These are phyloP conservation scores for Pampus argenteus DNA, from an alignment of 2,797 vertebrate genomes.

Conservation along the genomic window DNA sequence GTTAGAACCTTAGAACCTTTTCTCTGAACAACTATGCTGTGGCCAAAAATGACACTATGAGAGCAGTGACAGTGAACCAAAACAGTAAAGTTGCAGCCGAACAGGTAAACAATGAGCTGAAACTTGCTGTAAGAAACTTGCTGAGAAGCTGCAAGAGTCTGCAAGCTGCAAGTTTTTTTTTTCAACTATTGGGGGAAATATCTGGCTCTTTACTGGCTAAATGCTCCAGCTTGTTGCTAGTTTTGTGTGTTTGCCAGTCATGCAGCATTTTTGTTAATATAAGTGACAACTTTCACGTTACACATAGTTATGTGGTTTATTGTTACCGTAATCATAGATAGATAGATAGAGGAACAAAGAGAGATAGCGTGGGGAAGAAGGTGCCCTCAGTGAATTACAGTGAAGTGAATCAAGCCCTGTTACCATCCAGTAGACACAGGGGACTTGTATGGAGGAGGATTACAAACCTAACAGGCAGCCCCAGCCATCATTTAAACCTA, in stretches of 20 bases:
- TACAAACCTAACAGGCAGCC: slow-evolving; percentile 48
- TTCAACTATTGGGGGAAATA: too few species aligned
- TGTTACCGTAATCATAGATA: not conserved
- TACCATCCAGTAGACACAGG: slow-evolving; percentile 51
- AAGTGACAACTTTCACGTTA: too few species aligned
- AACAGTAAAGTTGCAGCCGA: not conserved
- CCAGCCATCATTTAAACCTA: slow-evolving; percentile 55
- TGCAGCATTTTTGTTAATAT: too few species aligned
- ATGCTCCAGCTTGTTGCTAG: too few species aligned
- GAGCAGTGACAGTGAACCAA: not conserved
- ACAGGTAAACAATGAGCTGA: too few species aligned
- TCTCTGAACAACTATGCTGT: not conserved
- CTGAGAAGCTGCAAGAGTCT: too few species aligned
- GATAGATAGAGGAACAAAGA: slow-evolving; percentile 2
- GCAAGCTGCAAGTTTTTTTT: too few species aligned
- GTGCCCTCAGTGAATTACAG: slow-evolving; percentile 51
- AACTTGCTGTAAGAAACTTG: too few species aligned
- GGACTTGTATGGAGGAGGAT: slow-evolving; percentile 58
- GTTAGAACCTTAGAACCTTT: too few species aligned
- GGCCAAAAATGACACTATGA: not conserved
- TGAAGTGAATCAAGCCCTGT: slow-evolving; percentile 58
- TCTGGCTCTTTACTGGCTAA: too few species aligned
- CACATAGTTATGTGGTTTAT: too few species aligned
- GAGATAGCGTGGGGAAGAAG: slow-evolving; percentile 16
- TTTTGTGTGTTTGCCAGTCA: too few species aligned